Percentiles rank a stretch among this genome's conserved stretches.
phyloP scores from a whole-genome alignment of 2,797 vertebrate species.

The Chaunax sp. region DNA sequence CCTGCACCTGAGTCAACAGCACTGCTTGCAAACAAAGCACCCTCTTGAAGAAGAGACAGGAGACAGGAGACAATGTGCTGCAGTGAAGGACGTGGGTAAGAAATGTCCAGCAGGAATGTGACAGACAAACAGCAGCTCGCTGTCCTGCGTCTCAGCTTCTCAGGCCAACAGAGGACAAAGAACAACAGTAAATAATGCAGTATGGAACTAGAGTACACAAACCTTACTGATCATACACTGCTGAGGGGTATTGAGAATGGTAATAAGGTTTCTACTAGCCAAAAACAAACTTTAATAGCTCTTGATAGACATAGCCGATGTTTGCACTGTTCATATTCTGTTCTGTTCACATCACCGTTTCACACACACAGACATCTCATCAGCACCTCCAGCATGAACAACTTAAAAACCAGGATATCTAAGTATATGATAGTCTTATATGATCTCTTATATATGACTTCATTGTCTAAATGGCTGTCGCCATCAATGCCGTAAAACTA shows the following conservation, averaged over 20 bases:
- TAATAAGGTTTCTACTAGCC: not conserved
- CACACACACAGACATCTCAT: too few relatives aligned
- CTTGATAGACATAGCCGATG: not conserved
- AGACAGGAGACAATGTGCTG: conserved; percentile 66
- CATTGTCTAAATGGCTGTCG: too few relatives aligned
- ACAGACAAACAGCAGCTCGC: conserved; percentile 51
- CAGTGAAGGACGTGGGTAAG: conserved; percentile 36
- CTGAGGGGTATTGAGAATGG: not conserved
- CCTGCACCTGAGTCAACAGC: conserved; percentile 85
- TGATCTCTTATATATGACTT: too few relatives aligned
- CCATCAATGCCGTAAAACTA: too few relatives aligned
- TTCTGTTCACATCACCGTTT: not conserved
- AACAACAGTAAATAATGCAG: not conserved
- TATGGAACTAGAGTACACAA: not conserved
- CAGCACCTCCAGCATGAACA: too few relatives aligned
- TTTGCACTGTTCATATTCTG: too few relatives aligned
- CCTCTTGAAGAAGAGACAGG: conserved; percentile 56
- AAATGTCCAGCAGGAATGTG: conserved; percentile 55
- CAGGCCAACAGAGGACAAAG: conserved; percentile 4
- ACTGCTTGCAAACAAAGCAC: conserved; percentile 71
- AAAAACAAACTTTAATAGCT: not conserved
- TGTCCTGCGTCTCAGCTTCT: conserved; percentile 20
- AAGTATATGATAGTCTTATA: too few relatives aligned
- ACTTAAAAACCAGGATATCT: too few relatives aligned
- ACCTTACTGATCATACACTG: not conserved